Conservation (phyloP, 2,888 invertebrate species). For the Argynnis bischoffii region DNA sequence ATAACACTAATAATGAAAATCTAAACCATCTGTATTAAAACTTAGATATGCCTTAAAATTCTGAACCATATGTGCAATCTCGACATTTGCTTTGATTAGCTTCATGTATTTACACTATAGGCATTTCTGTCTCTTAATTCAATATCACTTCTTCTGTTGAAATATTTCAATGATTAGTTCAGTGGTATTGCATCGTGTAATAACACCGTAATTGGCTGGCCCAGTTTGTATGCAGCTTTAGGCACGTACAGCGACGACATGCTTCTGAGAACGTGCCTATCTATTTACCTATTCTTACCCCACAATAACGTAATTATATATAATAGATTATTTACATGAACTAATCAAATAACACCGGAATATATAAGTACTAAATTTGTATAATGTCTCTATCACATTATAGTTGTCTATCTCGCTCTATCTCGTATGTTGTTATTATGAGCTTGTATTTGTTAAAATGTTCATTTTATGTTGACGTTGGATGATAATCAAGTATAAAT, state of each 20-base stretch:
- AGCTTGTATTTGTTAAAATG: too few species aligned
- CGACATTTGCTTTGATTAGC: slow-evolving; percentile 11
- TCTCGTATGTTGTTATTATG: too few species aligned
- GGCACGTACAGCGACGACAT: slow-evolving; percentile 63
- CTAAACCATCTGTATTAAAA: neutral
- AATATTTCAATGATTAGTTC: slow-evolving; percentile 31
- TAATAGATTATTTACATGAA: slow-evolving; percentile 13
- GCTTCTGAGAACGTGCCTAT: slow-evolving; percentile 60
- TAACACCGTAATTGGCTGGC: slow-evolving; percentile 56
- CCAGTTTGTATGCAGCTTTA: slow-evolving; percentile 54
- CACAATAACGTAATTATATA: slow-evolving; percentile 52
- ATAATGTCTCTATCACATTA: neutral
- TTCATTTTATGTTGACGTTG: too few species aligned
- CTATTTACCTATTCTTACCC: slow-evolving; percentile 39
- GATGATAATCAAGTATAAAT: too few species aligned
- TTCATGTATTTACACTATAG: slow-evolving; percentile 1
- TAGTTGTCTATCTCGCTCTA: too few species aligned
- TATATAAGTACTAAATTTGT: neutral
- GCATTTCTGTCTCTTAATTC: slow-evolving; percentile 14
- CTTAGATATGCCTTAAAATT: slow-evolving; percentile 1
- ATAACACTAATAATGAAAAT: neutral
- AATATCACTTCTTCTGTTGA: slow-evolving; percentile 25
- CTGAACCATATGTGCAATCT: slow-evolving; percentile 2
- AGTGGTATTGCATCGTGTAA: slow-evolving; percentile 40
- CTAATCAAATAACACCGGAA: slow-evolving; percentile 20